These are phyloP conservation scores for Pimpla rufipes DNA, from an alignment of 2,888 invertebrate genomes.

Conservation along the genomic window DNA sequence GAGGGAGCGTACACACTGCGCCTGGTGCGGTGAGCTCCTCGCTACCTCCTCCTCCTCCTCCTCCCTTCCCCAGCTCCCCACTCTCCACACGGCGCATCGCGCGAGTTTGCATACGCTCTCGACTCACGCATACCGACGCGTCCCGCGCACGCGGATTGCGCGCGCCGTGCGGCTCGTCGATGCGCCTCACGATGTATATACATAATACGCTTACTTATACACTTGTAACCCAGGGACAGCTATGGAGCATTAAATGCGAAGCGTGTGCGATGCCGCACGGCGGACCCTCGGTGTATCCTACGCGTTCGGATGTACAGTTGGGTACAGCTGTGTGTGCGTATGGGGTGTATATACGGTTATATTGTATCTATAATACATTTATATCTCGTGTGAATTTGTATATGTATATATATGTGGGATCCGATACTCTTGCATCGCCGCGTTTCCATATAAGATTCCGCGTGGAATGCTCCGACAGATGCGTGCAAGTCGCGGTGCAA, in stretches of 20 bases:
- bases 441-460: too few relatives aligned
- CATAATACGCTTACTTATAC: constrained; percentile 19
- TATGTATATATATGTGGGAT: too few relatives aligned
- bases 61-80: constrained; percentile 29
- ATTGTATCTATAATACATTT: too few relatives aligned
- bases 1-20: neutral
- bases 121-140: constrained; percentile 57
- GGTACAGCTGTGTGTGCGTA: too few relatives aligned
- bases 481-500: too few relatives aligned
- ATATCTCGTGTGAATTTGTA: too few relatives aligned
- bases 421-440: too few relatives aligned
- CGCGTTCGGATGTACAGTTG: too few relatives aligned
- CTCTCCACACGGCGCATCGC: constrained; percentile 26
- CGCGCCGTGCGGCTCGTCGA: constrained; percentile 26
- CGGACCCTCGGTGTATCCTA: too few relatives aligned
- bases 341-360: too few relatives aligned
- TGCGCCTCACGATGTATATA: neutral
- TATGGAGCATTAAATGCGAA: constrained; percentile 40
- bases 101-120: constrained; percentile 54
- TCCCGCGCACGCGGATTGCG: constrained; percentile 15
- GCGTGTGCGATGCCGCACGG: constrained; percentile 47
- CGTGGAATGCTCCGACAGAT: too few relatives aligned
- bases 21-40: too few relatives aligned
- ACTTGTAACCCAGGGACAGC: constrained; percentile 49
- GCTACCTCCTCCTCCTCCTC: constrained; percentile 17